Evolutionary conservation across 2,888 invertebrate genomes (phyloP).

Genomic region (Ophion ellenae): DNA sequence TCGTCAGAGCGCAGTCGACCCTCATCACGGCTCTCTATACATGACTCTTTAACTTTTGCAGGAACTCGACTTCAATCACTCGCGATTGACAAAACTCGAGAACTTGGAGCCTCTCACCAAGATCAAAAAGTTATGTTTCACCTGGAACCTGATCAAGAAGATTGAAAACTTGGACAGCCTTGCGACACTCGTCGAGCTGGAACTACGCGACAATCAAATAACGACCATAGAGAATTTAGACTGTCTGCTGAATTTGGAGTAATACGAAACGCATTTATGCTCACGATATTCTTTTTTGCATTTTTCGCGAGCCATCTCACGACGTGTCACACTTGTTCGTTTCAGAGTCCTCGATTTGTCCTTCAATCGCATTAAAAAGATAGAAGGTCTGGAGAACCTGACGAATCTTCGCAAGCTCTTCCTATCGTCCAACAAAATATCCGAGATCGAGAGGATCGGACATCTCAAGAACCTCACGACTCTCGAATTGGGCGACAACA

Average conservation of each 20-base stretch:
- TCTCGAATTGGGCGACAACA: conserved; percentile 98
- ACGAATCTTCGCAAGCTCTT: conserved; percentile 92
- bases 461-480: conserved; percentile 91
- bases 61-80: conserved; percentile 95
- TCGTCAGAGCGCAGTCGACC: background rate
- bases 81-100: conserved; percentile 92
- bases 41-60: conserved; percentile 65
- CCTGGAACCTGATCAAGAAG: conserved; percentile 98
- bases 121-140: conserved; percentile 92
- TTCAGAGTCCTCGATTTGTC: conserved; percentile 95
- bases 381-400: conserved; percentile 92
- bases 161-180: conserved; percentile 94
- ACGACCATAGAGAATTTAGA: conserved; percentile 95
- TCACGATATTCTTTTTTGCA: background rate
- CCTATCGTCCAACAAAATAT: conserved; percentile 95
- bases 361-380: conserved; percentile 95
- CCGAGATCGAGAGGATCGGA: conserved; percentile 93
- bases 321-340: conserved; percentile 77
- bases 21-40: too few relatives aligned
- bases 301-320: background rate
- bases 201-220: conserved; percentile 99
- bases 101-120: conserved; percentile 91
- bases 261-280: conserved; percentile 74
- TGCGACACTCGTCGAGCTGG: conserved; percentile 92
- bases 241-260: conserved; percentile 94